Evolutionary conservation across 1,140 invertebrate species (phyloP), one percentile per base, ranked within the genome.

Genomic region (Drosophila watanabei): DNA sequence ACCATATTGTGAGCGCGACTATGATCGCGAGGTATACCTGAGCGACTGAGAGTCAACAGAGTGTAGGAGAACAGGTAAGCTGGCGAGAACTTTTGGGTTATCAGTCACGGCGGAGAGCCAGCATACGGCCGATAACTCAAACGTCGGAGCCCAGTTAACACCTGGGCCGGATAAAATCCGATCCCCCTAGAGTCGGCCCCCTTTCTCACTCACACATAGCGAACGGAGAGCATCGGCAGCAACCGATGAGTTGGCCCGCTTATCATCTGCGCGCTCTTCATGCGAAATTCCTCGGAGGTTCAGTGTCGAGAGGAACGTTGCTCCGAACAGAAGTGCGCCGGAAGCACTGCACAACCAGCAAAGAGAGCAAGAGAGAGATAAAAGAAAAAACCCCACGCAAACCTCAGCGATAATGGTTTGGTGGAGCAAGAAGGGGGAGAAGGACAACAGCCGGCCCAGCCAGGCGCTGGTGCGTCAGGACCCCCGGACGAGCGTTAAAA

Each of bases 401-500:
- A 49, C 41, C 45, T 24, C 24, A 41, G 33, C 10, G 20, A 80
- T n/a, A 62, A 90, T 90, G 86, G 62, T 24, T 49, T 82, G 66
- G 75, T 90, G 48, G 45, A 59, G 18, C 54, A 90, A 91, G 32
- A 90, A 91, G 56, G 90, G 59, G 33, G 48, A 70, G 30, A 90
- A 59, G 33, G 86, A 90, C 54, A 51, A 45, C 52, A 56, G 28
- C 61, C 54, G 45, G 41, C 54, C 59, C 14, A 77, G 70, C 37
- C 69, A 56, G 41, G 78, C 79, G 13, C 48, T 92, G 35, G 91
- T 75, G 24, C 20, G 13, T 6, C 91, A 92, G 70, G 91, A 92
- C 89, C 85, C 91, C 14, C 78, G 91, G 4, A 92, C 85, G 11
- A 71, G 70, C n/a, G 91, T 92, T 5, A 75, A 78, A 9, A 92